A percentile compares a stretch with the other conserved stretches of the same genome.
Evolutionary conservation across 2,797 vertebrate genomes (phyloP).

Genomic region (Steatocranus sp.): DNA sequence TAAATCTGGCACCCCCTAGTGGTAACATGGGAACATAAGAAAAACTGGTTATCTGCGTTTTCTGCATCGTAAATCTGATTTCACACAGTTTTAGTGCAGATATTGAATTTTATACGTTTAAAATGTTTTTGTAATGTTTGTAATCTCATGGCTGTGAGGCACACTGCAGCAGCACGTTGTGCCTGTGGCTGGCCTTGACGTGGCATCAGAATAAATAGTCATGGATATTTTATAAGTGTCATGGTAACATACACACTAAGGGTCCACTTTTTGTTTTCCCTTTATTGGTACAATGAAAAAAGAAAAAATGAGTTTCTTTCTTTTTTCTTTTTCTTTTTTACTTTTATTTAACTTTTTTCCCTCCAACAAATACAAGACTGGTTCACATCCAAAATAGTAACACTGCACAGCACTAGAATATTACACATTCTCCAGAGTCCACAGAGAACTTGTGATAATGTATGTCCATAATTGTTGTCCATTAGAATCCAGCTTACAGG

Average conservation of each 20-base stretch:
- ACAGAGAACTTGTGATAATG: background rate
- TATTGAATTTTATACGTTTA: fast-evolving
- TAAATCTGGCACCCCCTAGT: background rate
- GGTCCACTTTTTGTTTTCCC: background rate
- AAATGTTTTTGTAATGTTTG: background rate
- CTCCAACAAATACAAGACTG: background rate
- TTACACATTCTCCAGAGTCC: background rate
- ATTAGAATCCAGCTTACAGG: background rate
- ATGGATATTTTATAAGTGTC: background rate
- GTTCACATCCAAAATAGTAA: background rate
- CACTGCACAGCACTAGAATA: background rate
- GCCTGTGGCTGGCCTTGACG: background rate
- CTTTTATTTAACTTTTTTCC: background rate
- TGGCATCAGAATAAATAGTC: background rate
- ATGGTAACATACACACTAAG: background rate
- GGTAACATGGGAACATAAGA: background rate
- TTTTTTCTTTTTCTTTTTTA: fast-evolving
- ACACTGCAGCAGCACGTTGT: fast-evolving
- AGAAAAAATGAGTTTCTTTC: fast-evolving
- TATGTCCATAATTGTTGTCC: background rate
- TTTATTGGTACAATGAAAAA: background rate
- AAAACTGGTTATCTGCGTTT: background rate
- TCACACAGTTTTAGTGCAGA: background rate
- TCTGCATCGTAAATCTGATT: background rate
- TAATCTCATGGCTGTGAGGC: background rate